phyloP scores from a whole-genome alignment of 2,888 invertebrate genomes.

The Pyrocoelia pectoralis region DNA sequence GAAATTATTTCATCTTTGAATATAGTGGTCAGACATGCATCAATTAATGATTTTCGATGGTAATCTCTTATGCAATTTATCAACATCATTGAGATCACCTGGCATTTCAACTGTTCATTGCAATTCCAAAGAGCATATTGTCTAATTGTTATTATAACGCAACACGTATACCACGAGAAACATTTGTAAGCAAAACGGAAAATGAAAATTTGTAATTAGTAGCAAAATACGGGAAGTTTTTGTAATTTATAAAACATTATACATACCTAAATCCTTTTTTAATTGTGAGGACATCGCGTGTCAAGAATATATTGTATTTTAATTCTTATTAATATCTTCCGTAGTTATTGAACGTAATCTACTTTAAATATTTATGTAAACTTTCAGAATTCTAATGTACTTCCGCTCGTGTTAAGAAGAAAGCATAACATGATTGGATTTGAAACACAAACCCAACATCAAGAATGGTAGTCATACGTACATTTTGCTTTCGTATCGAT shows the following conservation, averaged over 20 bases:
- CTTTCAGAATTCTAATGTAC: conserved; percentile 4
- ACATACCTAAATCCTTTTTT: neutral
- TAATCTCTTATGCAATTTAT: too few relatives aligned
- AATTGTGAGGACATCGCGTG: neutral
- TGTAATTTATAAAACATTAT: neutral
- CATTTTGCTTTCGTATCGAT: neutral
- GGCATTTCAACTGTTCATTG: too few relatives aligned
- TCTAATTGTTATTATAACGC: too few relatives aligned
- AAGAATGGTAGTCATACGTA: neutral
- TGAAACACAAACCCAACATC: too few relatives aligned
- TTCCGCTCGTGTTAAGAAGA: conserved; percentile 7
- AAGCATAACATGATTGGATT: neutral
- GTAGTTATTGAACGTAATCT: neutral
- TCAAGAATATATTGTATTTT: conserved; percentile 1
- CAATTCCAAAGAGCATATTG: too few relatives aligned
- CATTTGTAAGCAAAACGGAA: too few relatives aligned
- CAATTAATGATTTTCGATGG: too few relatives aligned
- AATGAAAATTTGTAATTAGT: too few relatives aligned
- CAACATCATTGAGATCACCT: too few relatives aligned
- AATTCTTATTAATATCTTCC: conserved; percentile 7
- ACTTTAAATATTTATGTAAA: neutral
- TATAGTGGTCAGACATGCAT: too few relatives aligned
- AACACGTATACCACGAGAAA: too few relatives aligned
- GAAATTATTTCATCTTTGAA: too few relatives aligned
- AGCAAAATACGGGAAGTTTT: neutral